Conservation (phyloP, 2,113 vertebrate species). For the Misgurnus mizolepis region DNA sequence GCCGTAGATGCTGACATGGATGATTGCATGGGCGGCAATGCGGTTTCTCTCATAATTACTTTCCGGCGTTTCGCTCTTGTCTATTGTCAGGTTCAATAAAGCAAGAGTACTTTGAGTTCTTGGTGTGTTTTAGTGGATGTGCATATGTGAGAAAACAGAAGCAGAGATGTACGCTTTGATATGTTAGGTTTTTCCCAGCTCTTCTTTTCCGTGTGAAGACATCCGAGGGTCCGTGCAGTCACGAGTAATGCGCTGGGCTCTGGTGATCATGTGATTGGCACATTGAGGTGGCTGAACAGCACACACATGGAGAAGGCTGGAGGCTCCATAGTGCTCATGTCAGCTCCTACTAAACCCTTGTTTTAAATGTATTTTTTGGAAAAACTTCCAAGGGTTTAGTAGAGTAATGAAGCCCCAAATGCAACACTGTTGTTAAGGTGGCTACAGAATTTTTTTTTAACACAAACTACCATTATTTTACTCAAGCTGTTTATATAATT, state of each 20-base stretch:
- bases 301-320: neutral
- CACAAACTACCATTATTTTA: too few species aligned
- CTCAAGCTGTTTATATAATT: too few species aligned
- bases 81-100: conserved; percentile 69
- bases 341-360: neutral
- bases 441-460: neutral
- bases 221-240: conserved; percentile 1
- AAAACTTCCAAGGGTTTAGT: too few species aligned
- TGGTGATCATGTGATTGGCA: neutral
- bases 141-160: conserved; percentile 33
- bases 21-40: conserved; percentile 71
- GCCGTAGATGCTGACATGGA: conserved; percentile 68
- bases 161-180: neutral
- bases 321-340: neutral
- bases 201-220: neutral
- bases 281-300: neutral
- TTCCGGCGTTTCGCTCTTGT: conserved; percentile 64
- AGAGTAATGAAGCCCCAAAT: neutral
- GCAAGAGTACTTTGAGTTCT: conserved; percentile 45
- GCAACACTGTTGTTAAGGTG: neutral
- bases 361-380: too few species aligned
- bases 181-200: neutral
- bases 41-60: conserved; percentile 73
- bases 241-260: neutral
- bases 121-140: conserved; percentile 9